Base-by-base conservation (phyloP, 1,140 invertebrate genomes). In the Cecropterus lyciades region DNA sequence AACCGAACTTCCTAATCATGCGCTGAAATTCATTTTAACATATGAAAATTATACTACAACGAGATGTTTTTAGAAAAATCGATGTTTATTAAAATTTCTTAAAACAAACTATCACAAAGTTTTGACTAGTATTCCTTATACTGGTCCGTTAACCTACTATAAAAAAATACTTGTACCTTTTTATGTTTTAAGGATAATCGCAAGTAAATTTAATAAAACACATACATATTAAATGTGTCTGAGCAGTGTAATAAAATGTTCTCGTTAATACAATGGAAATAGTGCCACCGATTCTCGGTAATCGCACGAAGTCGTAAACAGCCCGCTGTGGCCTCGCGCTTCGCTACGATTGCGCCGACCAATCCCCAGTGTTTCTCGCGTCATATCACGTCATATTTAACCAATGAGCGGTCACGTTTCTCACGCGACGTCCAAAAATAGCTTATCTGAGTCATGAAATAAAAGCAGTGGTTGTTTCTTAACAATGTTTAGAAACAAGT, bases 381-480 rank as follows among this genome's bases (percentile, higher is more conserved):
- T 62, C 55, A 70, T 84, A 88, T 92, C 82, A 84, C 92, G 90
- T 84, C 84, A 93, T 85, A 51, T 69, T 66, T 30, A 48, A 73
- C 93, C 92, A 93, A 93, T 92, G 45, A 75, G 53, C 77, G 70
- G 17, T 16, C 65, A 55, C 27, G 11, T 64, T 77, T 70, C 89
- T 93, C 87, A 92, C 91, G 90, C 82, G 74, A 93, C 73, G 56
- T 73, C 86, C 89, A 92, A 92, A 92, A 93, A 93, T 93, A 93
- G 89, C 83, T 82, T 85, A 85, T 86, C 91, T 93, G 92, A 93
- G 92, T 93, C 92, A 93, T 88, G 84, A 84, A 82, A 93, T 93
- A 93, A 90, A 93, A 92, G 92, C 87, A 87, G 85, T 89, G 83
- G 84, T 85, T 85, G 85, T 83, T 85, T 87, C 85, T 91, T 85